Conservation (phyloP, 2,888 invertebrate species). For the Serripes groenlandicus region DNA sequence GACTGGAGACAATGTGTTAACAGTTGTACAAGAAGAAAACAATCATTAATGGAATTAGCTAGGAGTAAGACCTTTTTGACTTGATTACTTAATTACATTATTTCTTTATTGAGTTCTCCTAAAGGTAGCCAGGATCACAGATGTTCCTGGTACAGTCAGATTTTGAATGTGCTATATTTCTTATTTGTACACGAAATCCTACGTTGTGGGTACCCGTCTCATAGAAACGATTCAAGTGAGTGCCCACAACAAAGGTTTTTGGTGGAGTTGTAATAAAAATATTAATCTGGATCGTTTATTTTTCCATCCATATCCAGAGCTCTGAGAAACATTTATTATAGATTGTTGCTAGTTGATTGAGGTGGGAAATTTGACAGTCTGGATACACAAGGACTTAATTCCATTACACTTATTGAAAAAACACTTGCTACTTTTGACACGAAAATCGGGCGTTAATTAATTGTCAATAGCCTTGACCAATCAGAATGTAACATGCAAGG, state of each 20-base stretch:
- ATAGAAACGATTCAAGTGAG: too few relatives aligned
- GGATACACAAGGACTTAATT: constrained; percentile 13
- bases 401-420: constrained; percentile 8
- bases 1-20: not conserved
- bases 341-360: not conserved
- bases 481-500: constrained; percentile 7
- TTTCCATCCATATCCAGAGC: too few relatives aligned
- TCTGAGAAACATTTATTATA: constrained; percentile 11
- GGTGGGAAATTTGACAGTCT: constrained; percentile 12
- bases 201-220: too few relatives aligned
- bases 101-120: constrained; percentile 14
- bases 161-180: too few relatives aligned
- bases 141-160: too few relatives aligned
- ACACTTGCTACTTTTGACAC: constrained; percentile 15
- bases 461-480: constrained; percentile 18
- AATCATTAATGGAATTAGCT: constrained; percentile 51
- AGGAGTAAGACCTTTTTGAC: constrained; percentile 34
- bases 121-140: not conserved
- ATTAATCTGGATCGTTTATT: too few relatives aligned
- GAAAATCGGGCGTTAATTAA: constrained; percentile 13
- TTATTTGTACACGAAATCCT: too few relatives aligned
- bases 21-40: not conserved
- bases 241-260: too few relatives aligned
- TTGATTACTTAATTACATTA: constrained; percentile 59
- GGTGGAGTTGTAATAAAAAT: too few relatives aligned